Percentiles rank a stretch among this genome's conserved stretches.
These are phyloP conservation scores for Acipenser oxyrinchus DNA, from an alignment of 2,797 vertebrate species.

Conservation along the genomic window DNA sequence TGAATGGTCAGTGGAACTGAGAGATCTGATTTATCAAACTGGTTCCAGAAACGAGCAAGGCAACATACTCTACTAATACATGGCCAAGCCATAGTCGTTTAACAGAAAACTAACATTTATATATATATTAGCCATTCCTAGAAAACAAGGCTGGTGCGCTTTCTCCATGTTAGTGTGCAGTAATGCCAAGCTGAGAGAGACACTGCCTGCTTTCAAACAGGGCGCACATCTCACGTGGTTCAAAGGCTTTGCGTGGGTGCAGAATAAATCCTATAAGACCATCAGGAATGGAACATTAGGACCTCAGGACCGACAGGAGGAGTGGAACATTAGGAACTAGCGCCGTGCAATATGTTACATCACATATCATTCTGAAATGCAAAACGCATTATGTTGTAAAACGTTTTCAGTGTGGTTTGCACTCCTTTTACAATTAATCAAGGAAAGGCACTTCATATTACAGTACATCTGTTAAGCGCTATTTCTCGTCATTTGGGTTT, in stretches of 20 bases:
- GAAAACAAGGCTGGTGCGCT: constrained; percentile 23
- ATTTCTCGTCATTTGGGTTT: no score
- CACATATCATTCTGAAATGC: no score
- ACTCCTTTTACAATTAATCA: no score
- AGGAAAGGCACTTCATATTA: no score
- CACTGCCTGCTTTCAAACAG: constrained; percentile 27
- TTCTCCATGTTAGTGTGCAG: constrained; percentile 45
- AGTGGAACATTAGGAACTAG: no score
- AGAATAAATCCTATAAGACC: constrained; percentile 33
- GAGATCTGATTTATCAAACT: constrained; percentile 86
- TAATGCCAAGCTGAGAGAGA: constrained; percentile 24
- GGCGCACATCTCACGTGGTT: constrained; percentile 57
- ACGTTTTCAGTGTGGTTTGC: no score
- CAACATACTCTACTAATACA: constrained; percentile 91
- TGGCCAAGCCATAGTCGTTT: constrained; percentile 82
- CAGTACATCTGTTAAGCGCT: no score
- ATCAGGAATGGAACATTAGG: no score
- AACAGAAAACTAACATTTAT: no score
- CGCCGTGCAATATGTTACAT: no score
- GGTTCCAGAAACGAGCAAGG: constrained; percentile 86
- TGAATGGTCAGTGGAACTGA: constrained; percentile 83
- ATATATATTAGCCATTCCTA: constrained; percentile 26
- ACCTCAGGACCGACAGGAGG: no score
- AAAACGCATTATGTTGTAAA: no score
- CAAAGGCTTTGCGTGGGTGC: constrained; percentile 41